These are phyloP conservation scores for Drosophila prolongata DNA, from an alignment of 2,888 invertebrate genomes.

Conservation along the genomic window DNA sequence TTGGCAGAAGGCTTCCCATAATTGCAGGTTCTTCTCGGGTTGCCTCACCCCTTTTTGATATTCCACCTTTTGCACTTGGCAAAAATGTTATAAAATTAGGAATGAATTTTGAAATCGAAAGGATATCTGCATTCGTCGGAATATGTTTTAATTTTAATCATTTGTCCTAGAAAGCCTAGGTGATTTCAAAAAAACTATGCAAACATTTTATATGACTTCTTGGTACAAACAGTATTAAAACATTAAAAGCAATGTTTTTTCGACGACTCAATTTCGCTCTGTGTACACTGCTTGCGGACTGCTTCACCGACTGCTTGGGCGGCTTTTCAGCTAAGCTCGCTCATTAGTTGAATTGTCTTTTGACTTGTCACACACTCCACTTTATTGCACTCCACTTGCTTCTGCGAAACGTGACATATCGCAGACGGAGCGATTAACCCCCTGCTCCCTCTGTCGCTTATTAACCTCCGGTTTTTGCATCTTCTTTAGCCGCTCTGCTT, in stretches of 20 bases:
- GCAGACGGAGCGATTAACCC: slow-evolving; percentile 40
- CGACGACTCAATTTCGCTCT: neutral
- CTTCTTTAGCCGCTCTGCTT: slow-evolving; percentile 7
- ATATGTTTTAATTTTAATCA: too few relatives aligned
- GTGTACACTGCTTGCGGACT: slow-evolving; percentile 13
- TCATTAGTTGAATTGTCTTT: slow-evolving; percentile 51
- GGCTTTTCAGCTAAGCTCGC: slow-evolving; percentile 37
- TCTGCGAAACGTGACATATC: slow-evolving; percentile 63
- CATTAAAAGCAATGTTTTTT: too few relatives aligned
- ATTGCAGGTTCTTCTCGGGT: slow-evolving; percentile 46
- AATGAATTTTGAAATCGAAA: too few relatives aligned
- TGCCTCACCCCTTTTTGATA: slow-evolving; percentile 1
- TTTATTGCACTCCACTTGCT: slow-evolving; percentile 55
- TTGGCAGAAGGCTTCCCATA: slow-evolving; percentile 52
- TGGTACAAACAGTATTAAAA: too few relatives aligned
- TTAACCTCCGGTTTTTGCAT: slow-evolving; percentile 12
- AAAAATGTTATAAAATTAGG: slow-evolving; percentile 5
- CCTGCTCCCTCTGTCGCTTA: slow-evolving; percentile 4
- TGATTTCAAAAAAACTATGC: too few relatives aligned
- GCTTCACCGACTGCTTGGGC: slow-evolving; percentile 3
- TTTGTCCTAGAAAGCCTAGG: neutral
- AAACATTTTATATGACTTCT: too few relatives aligned
- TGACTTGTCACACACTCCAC: slow-evolving; percentile 50
- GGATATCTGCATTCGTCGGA: too few relatives aligned
- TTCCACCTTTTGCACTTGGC: slow-evolving; percentile 12